Evolutionary conservation across 2,113 vertebrate genomes (phyloP).

Genomic region (Actinemys pallida): DNA sequence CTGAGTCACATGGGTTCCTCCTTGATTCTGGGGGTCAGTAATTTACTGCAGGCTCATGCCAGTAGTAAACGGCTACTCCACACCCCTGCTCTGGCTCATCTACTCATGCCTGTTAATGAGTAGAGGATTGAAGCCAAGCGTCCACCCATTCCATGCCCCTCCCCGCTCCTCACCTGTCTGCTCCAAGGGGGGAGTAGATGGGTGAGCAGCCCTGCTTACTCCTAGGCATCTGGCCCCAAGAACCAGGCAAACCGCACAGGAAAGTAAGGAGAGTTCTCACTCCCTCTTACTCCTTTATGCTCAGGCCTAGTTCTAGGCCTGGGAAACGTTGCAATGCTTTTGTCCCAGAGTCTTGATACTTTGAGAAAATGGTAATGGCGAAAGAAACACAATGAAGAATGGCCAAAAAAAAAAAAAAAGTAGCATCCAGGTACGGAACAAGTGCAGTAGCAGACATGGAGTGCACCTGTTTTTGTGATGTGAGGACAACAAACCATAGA

Average conservation of each 20-base stretch:
- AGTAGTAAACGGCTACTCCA: fast-evolving
- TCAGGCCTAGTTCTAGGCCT: neutral
- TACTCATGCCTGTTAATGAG: fast-evolving
- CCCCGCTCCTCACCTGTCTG: neutral
- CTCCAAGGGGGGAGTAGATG: neutral
- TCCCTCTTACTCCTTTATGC: neutral
- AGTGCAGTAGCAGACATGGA: neutral
- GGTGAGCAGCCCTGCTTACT: neutral
- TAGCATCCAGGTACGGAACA: neutral
- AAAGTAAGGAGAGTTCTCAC: neutral
- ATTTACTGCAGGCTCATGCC: neutral
- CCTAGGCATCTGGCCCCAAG: neutral
- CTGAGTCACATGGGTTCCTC: neutral
- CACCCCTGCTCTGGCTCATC: fast-evolving
- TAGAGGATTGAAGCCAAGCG: neutral
- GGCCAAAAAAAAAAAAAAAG: neutral
- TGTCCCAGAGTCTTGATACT: neutral
- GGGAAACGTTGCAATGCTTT: neutral
- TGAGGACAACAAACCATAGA: neutral
- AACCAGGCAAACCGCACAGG: neutral
- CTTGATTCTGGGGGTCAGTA: fast-evolving
- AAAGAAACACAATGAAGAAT: neutral
- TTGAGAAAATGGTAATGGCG: neutral
- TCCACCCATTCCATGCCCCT: neutral
- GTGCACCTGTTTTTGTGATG: neutral